phyloP scores from a whole-genome alignment of 1,140 invertebrate species.

The Drosophila watanabei region DNA sequence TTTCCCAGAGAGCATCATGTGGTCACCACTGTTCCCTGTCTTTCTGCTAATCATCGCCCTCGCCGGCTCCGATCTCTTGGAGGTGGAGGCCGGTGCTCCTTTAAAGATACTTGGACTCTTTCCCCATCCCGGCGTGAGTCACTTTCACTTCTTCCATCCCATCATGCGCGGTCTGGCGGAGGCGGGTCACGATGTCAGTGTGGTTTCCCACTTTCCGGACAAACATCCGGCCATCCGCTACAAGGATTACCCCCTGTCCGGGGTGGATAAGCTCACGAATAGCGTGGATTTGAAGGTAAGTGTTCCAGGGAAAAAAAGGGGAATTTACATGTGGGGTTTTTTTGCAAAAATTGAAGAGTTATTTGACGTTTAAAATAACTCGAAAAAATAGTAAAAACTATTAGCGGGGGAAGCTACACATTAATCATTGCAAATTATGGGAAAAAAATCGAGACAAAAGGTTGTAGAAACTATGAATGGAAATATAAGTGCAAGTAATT shows the following conservation, averaged over 20 bases:
- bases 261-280: conserved; percentile 73
- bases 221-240: conserved; percentile 87
- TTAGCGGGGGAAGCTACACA: not conserved
- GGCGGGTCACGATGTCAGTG: conserved; percentile 90
- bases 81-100: conserved; percentile 86
- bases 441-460: not conserved
- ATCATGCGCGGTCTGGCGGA: conserved; percentile 88
- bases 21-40: conserved; percentile 23
- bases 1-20: conserved; percentile 23
- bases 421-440: conserved; percentile 10
- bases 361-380: not conserved
- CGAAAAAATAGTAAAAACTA: too few relatives aligned
- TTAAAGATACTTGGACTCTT: conserved; percentile 89
- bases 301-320: not conserved
- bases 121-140: conserved; percentile 90
- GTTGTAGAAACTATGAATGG: not conserved
- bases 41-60: conserved; percentile 30
- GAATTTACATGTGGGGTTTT: not conserved
- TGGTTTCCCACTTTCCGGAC: conserved; percentile 89
- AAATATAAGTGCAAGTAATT: not conserved
- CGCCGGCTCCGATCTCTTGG: not conserved
- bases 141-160: conserved; percentile 90
- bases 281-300: conserved; percentile 77
- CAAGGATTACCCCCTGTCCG: conserved; percentile 87
- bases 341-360: not conserved